Evolutionary conservation across 2,888 invertebrate species (phyloP), one percentile per base, ranked within the genome.

Genomic region (Horisme vitalbata): DNA sequence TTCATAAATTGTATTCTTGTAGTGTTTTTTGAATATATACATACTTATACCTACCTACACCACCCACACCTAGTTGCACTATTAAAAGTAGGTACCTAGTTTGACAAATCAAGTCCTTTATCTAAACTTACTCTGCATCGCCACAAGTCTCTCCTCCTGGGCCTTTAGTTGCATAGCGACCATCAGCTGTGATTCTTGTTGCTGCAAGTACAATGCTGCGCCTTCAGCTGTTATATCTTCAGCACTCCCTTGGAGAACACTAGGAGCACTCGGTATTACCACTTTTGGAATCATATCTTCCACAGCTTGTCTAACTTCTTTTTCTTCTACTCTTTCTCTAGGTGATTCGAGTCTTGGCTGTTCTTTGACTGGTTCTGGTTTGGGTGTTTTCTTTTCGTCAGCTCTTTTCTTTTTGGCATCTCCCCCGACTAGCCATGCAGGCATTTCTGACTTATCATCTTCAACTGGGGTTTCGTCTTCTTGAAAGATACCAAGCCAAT

Each of bases 111-210:
- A n/a, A n/a, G n/a, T n/a, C n/a, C n/a, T n/a, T n/a, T n/a, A n/a
- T 1, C 34, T 1, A 8, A 28, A 57, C 77, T 90, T 81, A 79
- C 88, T 59, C 61, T 92, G 92, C 72, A 93, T 87, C 13, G 90
- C 87, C 4, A 86, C 83, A 21, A 93, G 74, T 65, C 86, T 91
- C 58, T 93, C 92, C 63, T 93, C 93, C 58, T 93, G 92, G 26
- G 92, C 92, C 65, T 92, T 92, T 39, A 93, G 69, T 56, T 93
- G 92, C 53, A 93, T 68, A 5, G 92, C 92, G 28, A 92, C 88
- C 81, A 92, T 79, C 31, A 93, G 59, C 59, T 93, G 92, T 0
- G 92, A 90, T 68, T 93, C 93, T 63, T 93, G 93, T 57, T 93
- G 92, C 54, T 93, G 92, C 47, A 93, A 72, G 44, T 90, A 91